Evolutionary conservation across 2,888 invertebrate genomes (phyloP), one percentile per base, ranked within the genome.

Genomic region (Platerodrilus igneus): DNA sequence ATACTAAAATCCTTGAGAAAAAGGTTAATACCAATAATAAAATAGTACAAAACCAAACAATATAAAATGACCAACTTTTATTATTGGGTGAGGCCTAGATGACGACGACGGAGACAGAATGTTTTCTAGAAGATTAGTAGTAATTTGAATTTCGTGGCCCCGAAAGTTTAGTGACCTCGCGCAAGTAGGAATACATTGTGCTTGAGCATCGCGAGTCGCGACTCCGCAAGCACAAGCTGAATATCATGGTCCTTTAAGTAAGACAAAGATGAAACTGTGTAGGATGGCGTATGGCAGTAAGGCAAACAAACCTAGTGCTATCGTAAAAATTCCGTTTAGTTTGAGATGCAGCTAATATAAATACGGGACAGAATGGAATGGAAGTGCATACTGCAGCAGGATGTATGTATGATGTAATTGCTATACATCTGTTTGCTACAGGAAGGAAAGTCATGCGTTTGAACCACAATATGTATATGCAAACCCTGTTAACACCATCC

Each of bases 171-270:
- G 57, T 63, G 63, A 64, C 63, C 64, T 64, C 63, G 62, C 63
- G 61, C 64, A 66, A 66, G 66, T 64, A 63, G 58, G 60, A 66
- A 66, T 62, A 61, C 62, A 65, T 66, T 66, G 66, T 62, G 66
- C 59, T 59, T 66, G 66, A 61, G 66, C 59, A 58, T 58, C 51
- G 62, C 62, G 62, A 59, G 61, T 56, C 50, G 57, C 58, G 59
- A 60, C 56, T 56, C 49, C 52, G 53, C 54, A 50, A 52, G 51
- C 47, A 43, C 43, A 52, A 47, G 48, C 44, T 38, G 55, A 55
- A 55, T 52, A 52, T 30, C 37, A 56, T 56, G 57, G 57, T 53
- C 55, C 49, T 48, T 50, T 48, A 37, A 41, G 34, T 22, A 37
- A 38, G 34, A 47, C 25, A 31, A 27, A 25, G 36, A 31, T 15